These are phyloP conservation scores for Decapterus maruadsi DNA, from an alignment of 2,797 vertebrate species.

Conservation along the genomic window DNA sequence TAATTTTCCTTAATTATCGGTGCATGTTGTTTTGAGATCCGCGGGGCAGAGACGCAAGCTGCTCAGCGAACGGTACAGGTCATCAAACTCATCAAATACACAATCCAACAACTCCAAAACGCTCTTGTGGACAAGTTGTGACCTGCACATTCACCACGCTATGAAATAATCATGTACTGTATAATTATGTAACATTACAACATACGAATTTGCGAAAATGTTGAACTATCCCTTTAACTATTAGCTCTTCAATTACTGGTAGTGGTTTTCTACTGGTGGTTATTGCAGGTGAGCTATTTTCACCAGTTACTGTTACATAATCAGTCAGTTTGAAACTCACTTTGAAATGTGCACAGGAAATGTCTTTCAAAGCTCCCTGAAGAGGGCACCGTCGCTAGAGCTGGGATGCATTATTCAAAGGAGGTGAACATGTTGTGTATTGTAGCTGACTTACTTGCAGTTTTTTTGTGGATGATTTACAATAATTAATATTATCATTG, in stretches of 20 bases:
- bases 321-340: constrained; percentile 16
- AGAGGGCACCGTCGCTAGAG: constrained; percentile 7
- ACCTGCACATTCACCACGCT: too few relatives aligned
- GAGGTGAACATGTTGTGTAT: background rate
- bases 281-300: constrained; percentile 24
- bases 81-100: too few relatives aligned
- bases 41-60: too few relatives aligned
- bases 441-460: constrained; percentile 1
- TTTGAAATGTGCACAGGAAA: constrained; percentile 14
- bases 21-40: too few relatives aligned
- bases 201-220: too few relatives aligned
- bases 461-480: background rate
- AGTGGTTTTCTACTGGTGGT: background rate
- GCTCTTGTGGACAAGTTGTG: too few relatives aligned
- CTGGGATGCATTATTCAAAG: background rate
- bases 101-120: too few relatives aligned
- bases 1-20: too few relatives aligned
- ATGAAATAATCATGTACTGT: too few relatives aligned
- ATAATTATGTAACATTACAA: too few relatives aligned
- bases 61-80: too few relatives aligned
- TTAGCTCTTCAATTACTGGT: constrained; percentile 12
- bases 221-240: background rate
- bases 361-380: background rate
- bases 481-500: background rate
- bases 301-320: constrained; percentile 16